phyloP scores from a whole-genome alignment of 2,888 invertebrate genomes.

The Schrankia costaestrigalis region DNA sequence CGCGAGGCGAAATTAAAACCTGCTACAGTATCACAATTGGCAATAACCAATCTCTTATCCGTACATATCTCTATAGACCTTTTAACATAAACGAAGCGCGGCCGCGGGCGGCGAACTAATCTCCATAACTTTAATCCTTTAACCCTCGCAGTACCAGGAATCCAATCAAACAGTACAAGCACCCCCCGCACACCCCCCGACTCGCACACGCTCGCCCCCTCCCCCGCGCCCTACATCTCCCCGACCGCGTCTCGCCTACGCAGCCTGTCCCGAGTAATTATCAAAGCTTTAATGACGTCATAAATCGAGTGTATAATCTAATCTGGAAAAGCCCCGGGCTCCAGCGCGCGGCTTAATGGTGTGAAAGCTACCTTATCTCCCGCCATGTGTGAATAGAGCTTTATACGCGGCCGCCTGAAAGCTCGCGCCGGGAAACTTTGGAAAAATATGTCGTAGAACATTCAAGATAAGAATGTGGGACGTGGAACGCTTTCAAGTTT shows the following conservation, averaged over 20 bases:
- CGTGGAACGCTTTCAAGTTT: constrained; percentile 79
- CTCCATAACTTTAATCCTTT: constrained; percentile 81
- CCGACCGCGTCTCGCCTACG: constrained; percentile 67
- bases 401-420: constrained; percentile 78
- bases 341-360: constrained; percentile 80
- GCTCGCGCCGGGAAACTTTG: constrained; percentile 80
- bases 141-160: constrained; percentile 78
- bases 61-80: constrained; percentile 75
- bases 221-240: constrained; percentile 35
- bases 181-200: constrained; percentile 45
- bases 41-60: constrained; percentile 80
- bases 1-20: constrained; percentile 70
- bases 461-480: constrained; percentile 80
- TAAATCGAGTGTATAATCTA: constrained; percentile 82
- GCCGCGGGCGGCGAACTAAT: constrained; percentile 79
- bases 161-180: constrained; percentile 81
- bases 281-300: constrained; percentile 82
- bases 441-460: constrained; percentile 80
- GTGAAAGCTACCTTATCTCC: constrained; percentile 81
- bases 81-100: constrained; percentile 77
- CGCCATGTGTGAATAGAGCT: constrained; percentile 81
- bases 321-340: constrained; percentile 82
- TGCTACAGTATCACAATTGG: constrained; percentile 72
- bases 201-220: constrained; percentile 9
- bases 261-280: constrained; percentile 82